Evolutionary conservation across 2,797 vertebrate genomes (phyloP).

Genomic region (Gastrophryne carolinensis): DNA sequence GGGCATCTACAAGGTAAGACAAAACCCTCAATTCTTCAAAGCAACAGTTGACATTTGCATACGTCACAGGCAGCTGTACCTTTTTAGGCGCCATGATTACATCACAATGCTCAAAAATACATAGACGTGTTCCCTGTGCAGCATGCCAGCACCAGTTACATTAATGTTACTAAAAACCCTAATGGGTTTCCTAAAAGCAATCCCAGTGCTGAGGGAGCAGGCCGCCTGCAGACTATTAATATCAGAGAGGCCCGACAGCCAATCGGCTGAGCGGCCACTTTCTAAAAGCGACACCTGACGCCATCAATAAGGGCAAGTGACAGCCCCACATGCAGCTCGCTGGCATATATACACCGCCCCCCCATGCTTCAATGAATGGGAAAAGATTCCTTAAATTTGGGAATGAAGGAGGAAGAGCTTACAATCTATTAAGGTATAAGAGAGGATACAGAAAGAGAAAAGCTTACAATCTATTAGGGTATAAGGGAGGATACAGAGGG

Average conservation of each 20-base stretch:
- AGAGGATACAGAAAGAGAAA: no score
- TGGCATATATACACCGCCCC: background rate
- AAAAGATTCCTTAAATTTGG: no score
- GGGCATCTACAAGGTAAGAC: slow-evolving; percentile 81
- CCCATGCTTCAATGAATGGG: background rate
- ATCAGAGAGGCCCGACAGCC: slow-evolving; percentile 21
- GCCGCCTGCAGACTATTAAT: slow-evolving; percentile 52
- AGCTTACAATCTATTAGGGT: no score
- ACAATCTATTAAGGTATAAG: no score
- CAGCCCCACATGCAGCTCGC: slow-evolving; percentile 19
- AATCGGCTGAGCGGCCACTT: slow-evolving; percentile 31
- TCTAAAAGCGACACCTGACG: slow-evolving; percentile 36
- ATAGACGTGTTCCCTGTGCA: background rate
- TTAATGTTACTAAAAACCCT: background rate
- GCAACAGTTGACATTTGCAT: background rate
- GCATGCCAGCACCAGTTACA: background rate
- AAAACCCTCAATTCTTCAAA: background rate
- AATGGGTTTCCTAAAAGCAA: background rate
- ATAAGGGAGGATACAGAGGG: no score
- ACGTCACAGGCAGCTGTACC: background rate
- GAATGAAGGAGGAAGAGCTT: no score
- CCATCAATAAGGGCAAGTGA: slow-evolving; percentile 30
- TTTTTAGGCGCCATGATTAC: slow-evolving; percentile 33
- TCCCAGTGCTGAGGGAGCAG: background rate
- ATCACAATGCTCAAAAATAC: slow-evolving; percentile 22